phyloP scores from a whole-genome alignment of 2,888 invertebrate genomes.

The Pachliopta kotzebuea region DNA sequence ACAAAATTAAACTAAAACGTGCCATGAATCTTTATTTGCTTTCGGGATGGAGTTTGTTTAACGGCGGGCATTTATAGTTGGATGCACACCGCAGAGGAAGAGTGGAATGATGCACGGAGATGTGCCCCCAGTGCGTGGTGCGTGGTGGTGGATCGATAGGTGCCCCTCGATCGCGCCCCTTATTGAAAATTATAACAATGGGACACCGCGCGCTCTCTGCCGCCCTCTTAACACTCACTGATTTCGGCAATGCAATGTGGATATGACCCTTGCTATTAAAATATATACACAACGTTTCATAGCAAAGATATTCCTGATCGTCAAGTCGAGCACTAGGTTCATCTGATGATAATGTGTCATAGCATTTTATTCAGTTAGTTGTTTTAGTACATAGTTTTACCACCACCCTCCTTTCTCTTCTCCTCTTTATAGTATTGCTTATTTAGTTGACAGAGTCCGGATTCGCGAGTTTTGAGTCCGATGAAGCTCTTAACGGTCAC shows the following conservation, averaged over 20 bases:
- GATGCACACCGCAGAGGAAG: conserved; percentile 65
- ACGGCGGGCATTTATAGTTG: conserved; percentile 68
- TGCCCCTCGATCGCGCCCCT: conserved; percentile 79
- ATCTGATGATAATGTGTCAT: no score
- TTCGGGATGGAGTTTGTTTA: conserved; percentile 40
- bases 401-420: no score
- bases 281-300: background rate
- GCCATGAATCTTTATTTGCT: conserved; percentile 17
- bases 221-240: conserved; percentile 79
- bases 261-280: conserved; percentile 43
- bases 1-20: background rate
- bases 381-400: no score
- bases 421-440: no score
- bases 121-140: conserved; percentile 44
- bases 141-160: conserved; percentile 60
- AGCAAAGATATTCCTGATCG: no score
- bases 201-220: conserved; percentile 61
- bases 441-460: no score
- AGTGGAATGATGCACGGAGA: conserved; percentile 44
- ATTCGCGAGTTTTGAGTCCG: no score
- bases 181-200: conserved; percentile 82
- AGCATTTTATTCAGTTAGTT: no score
- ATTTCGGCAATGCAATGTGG: conserved; percentile 70
- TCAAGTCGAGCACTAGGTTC: no score
- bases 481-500: no score